These are phyloP conservation scores for Sternarchorhynchus goeldii DNA, from an alignment of 2,797 vertebrate genomes.

Conservation along the genomic window DNA sequence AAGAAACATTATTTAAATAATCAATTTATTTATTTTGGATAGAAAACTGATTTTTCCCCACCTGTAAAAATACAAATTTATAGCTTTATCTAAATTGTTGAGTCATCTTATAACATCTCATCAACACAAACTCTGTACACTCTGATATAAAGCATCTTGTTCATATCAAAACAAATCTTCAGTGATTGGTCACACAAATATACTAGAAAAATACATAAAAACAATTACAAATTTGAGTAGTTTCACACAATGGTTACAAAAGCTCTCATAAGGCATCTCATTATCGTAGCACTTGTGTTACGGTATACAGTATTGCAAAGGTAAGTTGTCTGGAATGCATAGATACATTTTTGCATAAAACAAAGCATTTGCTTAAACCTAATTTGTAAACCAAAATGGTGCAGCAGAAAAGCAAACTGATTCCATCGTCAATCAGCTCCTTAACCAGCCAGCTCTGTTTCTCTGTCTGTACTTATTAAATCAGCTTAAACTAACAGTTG, in stretches of 20 bases:
- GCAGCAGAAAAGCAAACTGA: not conserved
- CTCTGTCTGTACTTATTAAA: too few species aligned
- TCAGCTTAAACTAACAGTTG: too few species aligned
- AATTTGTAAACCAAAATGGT: not conserved
- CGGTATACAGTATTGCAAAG: not conserved
- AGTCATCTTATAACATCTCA: not conserved
- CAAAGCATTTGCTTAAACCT: not conserved
- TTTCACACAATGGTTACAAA: conserved; percentile 5
- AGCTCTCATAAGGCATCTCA: conserved; percentile 7
- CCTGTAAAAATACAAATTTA: conserved; percentile 30
- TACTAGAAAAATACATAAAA: conserved; percentile 32
- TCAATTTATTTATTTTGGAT: conserved; percentile 34
- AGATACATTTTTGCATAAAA: conserved; percentile 3
- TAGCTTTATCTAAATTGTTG: not conserved
- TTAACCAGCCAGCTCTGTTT: too few species aligned
- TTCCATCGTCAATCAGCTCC: too few species aligned
- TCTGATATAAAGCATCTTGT: not conserved
- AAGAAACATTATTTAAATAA: too few species aligned
- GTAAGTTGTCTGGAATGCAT: not conserved
- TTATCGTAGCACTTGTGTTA: not conserved
- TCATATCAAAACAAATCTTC: not conserved
- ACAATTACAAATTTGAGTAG: conserved; percentile 30
- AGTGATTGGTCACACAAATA: not conserved
- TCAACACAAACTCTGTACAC: conserved; percentile 15
- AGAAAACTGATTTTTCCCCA: conserved; percentile 15